Percentiles rank a stretch among this genome's conserved stretches.
These are phyloP conservation scores for Himalopsyche tibetana DNA, from an alignment of 2,888 invertebrate species.

Conservation along the genomic window DNA sequence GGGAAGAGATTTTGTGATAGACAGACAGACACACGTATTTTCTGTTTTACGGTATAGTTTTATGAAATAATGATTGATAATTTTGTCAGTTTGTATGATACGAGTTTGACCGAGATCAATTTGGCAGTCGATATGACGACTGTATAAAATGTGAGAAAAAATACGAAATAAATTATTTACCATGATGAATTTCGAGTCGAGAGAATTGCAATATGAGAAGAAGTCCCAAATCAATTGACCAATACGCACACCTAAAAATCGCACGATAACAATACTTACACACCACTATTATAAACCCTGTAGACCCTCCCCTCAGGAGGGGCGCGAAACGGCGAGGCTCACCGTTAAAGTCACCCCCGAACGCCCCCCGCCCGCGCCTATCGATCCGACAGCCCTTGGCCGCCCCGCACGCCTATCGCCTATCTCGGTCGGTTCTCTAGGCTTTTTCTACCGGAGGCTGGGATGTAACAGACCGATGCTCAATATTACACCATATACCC, in stretches of 20 bases:
- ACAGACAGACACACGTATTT: too few relatives aligned
- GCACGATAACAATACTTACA: neutral
- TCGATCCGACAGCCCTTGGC: slow-evolving; percentile 1
- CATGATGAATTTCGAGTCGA: too few relatives aligned
- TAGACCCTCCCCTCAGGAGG: neutral
- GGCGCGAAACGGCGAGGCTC: slow-evolving; percentile 20
- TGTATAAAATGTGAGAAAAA: too few relatives aligned
- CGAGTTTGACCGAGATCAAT: too few relatives aligned
- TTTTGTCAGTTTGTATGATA: too few relatives aligned
- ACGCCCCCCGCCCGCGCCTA: neutral
- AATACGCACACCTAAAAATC: neutral
- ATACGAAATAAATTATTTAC: too few relatives aligned
- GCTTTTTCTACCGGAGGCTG: neutral
- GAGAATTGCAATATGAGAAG: neutral
- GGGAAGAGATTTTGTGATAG: too few relatives aligned
- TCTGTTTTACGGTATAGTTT: too few relatives aligned
- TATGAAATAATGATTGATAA: too few relatives aligned
- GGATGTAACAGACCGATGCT: neutral
- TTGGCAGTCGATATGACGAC: too few relatives aligned
- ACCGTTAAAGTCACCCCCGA: slow-evolving; percentile 3
- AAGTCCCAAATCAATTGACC: neutral
- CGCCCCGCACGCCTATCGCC: neutral
- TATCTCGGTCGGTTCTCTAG: neutral
- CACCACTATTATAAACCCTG: neutral
- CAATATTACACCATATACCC: too few relatives aligned